Conservation (phyloP, 92 coral and sea anemone genomes). For the Paragorgia papillata region DNA sequence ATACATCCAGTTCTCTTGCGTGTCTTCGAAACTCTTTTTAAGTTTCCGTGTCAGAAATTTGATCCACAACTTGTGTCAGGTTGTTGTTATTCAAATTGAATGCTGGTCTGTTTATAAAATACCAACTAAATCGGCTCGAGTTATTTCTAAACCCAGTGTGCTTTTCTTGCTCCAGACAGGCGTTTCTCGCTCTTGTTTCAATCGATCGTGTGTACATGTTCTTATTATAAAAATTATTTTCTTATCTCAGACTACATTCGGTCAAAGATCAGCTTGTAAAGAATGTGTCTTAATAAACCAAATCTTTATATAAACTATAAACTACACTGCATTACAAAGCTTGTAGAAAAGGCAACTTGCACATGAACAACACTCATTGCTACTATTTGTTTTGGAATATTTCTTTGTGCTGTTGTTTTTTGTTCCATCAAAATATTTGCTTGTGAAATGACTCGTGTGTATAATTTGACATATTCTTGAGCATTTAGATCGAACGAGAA, state of each 20-base stretch:
- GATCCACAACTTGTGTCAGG: conserved; percentile 16
- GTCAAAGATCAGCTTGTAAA: conserved; percentile 14
- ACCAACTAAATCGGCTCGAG: background rate
- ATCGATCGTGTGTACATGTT: background rate
- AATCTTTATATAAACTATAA: too few species aligned
- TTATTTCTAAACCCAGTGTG: conserved; percentile 2
- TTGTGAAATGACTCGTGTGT: conserved; percentile 12
- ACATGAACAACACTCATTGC: conserved; percentile 19
- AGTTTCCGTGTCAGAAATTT: conserved; percentile 1
- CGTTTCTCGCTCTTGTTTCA: background rate
- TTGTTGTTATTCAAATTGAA: conserved; percentile 9
- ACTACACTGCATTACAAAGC: too few species aligned
- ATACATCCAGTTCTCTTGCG: background rate
- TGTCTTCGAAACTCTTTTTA: conserved; percentile 2
- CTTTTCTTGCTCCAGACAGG: background rate
- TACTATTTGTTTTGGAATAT: background rate
- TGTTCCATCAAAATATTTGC: conserved; percentile 26
- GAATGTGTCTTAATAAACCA: background rate
- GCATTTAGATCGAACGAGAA: too few species aligned
- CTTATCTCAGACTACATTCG: background rate
- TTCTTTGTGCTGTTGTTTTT: background rate
- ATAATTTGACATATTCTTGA: background rate
- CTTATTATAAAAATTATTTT: background rate
- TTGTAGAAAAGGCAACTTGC: background rate
- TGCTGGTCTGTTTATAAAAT: conserved; percentile 24